Base-by-base conservation (phyloP, 92 coral and sea anemone species). In the Micromussa lordhowensis region DNA sequence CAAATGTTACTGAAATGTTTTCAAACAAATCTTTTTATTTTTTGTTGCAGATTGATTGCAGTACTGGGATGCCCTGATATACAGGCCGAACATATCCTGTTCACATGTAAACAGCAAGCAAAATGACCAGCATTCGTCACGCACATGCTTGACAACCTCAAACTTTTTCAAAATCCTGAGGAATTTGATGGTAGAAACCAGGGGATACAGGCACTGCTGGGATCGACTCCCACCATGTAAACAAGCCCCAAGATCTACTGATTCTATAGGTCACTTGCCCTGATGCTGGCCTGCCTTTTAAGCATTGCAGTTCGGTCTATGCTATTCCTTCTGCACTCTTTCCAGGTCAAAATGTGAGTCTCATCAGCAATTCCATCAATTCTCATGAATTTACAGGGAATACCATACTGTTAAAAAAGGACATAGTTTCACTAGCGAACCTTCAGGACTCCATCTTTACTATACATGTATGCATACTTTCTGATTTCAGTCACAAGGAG, bases 361-460 rank as follows among this genome's bases (percentile, higher is more conserved):
- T 91, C 84, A 58, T 93, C 91, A 48, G 82, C 82, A 85, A 85
- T 77, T 85, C 96, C 98, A 89, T 93, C 98, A 54, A 95, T 91
- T 93, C 88, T 91, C 98, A 95, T 95, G 92, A 88, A 95, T 89
- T 90, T 87, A 91, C 98, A 95, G n/a, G 98, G 96, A 30, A 95
- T 95, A 32, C 98, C 98, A 89, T 91, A 95, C 98, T 95, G 94
- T 88, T 77, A 87, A 95, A 66, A 86, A 78, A 88, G 89, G 86
- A 54, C 58, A 74, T 8, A 40, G 68, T 51, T 87, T 76, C 54
- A 76, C 29, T 30, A 58, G 87, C 69, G 7, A 72, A 26, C 38
- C 36, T 17, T 3, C 19, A 31, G 24, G 44, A 72, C 12, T 30
- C 1, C 30, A 63, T 1, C 68, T 22, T 2, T 17, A 58, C 64